phyloP scores from a whole-genome alignment of 2,113 vertebrate genomes.

The Blennius ocellaris region DNA sequence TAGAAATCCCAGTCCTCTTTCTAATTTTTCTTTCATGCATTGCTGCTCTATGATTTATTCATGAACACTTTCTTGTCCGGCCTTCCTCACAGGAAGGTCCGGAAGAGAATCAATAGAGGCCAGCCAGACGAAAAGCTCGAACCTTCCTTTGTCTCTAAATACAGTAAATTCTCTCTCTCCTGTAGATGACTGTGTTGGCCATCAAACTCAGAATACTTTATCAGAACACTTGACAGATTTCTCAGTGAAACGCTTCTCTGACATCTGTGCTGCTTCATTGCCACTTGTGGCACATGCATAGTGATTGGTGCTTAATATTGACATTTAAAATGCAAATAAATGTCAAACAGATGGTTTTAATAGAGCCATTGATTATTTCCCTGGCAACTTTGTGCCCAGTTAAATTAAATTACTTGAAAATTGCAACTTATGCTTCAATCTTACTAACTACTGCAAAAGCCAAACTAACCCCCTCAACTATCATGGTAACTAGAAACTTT shows the following conservation, averaged over 20 bases:
- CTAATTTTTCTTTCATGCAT: conserved; percentile 50
- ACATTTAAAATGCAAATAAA: no score
- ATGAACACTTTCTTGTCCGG: conserved; percentile 46
- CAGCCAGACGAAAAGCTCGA: conserved; percentile 36
- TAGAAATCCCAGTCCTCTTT: conserved; percentile 50
- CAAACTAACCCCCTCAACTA: no score
- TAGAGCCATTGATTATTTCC: no score
- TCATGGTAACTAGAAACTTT: no score
- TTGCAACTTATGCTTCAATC: no score
- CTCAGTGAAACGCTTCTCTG: neutral
- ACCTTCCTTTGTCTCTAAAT: conserved; percentile 25
- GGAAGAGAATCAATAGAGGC: conserved; percentile 60
- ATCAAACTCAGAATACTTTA: conserved; percentile 2
- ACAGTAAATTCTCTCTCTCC: conserved; percentile 12
- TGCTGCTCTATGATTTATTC: conserved; percentile 73
- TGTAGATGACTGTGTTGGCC: conserved; percentile 31
- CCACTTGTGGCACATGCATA: conserved; percentile 1
- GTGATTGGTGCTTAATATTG: neutral
- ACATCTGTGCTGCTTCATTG: neutral
- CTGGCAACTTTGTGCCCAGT: neutral
- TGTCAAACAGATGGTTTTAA: no score
- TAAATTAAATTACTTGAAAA: neutral
- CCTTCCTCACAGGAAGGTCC: conserved; percentile 45
- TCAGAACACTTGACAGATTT: no score
- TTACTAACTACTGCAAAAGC: no score